These are phyloP conservation scores for Nyctibius bracteatus DNA, from an alignment of 2,113 vertebrate genomes.

Conservation along the genomic window DNA sequence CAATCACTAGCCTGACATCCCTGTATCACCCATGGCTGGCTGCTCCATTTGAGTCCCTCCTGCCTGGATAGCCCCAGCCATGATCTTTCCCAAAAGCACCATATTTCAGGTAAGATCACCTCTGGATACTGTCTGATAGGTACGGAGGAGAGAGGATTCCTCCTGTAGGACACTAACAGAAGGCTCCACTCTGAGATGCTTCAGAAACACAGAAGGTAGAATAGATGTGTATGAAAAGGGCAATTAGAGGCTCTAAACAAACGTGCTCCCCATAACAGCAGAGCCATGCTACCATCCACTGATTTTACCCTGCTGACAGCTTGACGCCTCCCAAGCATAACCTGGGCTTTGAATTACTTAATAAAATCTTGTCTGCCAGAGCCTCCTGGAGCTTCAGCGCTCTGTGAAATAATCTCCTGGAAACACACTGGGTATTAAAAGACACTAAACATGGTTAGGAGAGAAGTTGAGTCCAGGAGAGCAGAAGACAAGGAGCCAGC, in stretches of 20 bases:
- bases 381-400: neutral
- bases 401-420: neutral
- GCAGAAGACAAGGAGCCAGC: neutral
- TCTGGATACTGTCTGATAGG: neutral
- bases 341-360: neutral
- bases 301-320: neutral
- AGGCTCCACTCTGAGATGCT: neutral
- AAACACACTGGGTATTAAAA: neutral
- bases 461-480: neutral
- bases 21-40: neutral
- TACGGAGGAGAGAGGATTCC: neutral
- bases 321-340: neutral
- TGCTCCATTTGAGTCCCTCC: neutral
- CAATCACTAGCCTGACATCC: neutral
- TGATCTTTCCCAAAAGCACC: neutral
- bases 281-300: neutral
- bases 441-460: neutral
- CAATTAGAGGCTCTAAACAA: neutral
- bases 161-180: neutral
- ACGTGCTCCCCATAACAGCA: neutral
- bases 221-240: neutral
- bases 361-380: neutral
- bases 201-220: neutral
- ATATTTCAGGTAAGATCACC: neutral
- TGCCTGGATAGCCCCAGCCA: neutral